These are phyloP conservation scores for Montipora capitata DNA, from an alignment of 92 coral and sea anemone species.

Conservation along the genomic window DNA sequence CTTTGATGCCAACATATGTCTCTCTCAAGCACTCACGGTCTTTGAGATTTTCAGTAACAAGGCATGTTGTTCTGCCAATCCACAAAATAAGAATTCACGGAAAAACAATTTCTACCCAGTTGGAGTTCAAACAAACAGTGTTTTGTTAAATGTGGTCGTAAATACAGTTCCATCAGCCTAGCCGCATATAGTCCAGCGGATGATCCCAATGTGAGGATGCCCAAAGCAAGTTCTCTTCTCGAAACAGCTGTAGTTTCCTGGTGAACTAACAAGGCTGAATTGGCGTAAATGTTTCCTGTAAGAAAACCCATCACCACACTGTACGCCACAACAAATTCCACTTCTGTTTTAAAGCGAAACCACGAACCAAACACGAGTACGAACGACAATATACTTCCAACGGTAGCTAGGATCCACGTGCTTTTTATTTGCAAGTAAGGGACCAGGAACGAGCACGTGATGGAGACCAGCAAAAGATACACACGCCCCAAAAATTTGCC, in stretches of 20 bases:
- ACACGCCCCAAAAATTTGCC: constrained; percentile 20
- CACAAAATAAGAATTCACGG: background rate
- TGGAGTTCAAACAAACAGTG: constrained; percentile 19
- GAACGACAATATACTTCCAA: background rate
- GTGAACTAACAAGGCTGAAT: background rate
- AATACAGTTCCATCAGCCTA: constrained; percentile 6
- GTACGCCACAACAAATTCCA: background rate
- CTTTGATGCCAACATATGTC: background rate
- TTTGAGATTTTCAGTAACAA: background rate
- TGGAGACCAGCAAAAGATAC: constrained; percentile 3
- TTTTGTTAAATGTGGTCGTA: constrained; percentile 3
- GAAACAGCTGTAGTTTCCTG: background rate
- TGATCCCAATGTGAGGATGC: constrained; percentile 38
- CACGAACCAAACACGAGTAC: constrained; percentile 26
- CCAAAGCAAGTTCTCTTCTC: constrained; percentile 30
- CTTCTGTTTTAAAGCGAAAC: background rate
- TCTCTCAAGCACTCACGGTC: background rate
- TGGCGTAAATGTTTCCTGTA: constrained; percentile 3
- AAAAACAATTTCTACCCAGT: constrained; percentile 3
- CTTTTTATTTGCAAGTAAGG: constrained; percentile 10
- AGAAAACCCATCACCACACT: constrained; percentile 5
- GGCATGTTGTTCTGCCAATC: background rate
- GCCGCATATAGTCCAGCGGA: constrained; percentile 24
- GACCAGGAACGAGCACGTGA: constrained; percentile 6
- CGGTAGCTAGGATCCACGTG: constrained; percentile 25